Percentiles rank a stretch among this genome's conserved stretches.
These are phyloP conservation scores for Actenoides lindsayi DNA, from an alignment of 2,113 vertebrate species.

Conservation along the genomic window DNA sequence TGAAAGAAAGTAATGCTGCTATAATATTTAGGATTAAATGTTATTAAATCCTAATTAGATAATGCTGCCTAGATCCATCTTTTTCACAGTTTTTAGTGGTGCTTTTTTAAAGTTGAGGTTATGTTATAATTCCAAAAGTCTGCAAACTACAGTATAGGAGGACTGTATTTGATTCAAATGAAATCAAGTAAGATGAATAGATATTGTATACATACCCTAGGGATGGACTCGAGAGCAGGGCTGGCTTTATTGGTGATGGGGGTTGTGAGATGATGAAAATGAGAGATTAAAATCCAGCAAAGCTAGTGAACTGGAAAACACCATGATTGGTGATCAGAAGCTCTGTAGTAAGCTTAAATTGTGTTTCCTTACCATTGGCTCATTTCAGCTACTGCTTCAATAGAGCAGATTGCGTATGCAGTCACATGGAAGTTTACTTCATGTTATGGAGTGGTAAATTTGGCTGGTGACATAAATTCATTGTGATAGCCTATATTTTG, in stretches of 20 bases:
- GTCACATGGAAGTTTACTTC: neutral
- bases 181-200: neutral
- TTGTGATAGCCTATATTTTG: neutral
- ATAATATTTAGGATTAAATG: neutral
- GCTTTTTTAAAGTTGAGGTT: neutral
- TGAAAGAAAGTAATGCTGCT: neutral
- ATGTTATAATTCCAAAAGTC: neutral
- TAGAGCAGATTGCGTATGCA: neutral
- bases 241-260: neutral
- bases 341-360: neutral
- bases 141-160: neutral
- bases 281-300: neutral
- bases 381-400: neutral
- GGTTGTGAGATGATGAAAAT: neutral
- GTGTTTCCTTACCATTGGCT: neutral
- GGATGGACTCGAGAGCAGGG: neutral
- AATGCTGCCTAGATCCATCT: neutral
- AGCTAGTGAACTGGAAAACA: neutral
- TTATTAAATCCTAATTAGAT: neutral
- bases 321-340: neutral
- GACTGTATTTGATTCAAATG: neutral
- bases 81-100: neutral
- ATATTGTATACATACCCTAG: neutral
- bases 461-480: neutral
- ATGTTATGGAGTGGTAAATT: neutral